Evolutionary conservation across 2,797 vertebrate genomes (phyloP), one percentile per base, ranked within the genome.

Genomic region (Calcarius lapponicus): DNA sequence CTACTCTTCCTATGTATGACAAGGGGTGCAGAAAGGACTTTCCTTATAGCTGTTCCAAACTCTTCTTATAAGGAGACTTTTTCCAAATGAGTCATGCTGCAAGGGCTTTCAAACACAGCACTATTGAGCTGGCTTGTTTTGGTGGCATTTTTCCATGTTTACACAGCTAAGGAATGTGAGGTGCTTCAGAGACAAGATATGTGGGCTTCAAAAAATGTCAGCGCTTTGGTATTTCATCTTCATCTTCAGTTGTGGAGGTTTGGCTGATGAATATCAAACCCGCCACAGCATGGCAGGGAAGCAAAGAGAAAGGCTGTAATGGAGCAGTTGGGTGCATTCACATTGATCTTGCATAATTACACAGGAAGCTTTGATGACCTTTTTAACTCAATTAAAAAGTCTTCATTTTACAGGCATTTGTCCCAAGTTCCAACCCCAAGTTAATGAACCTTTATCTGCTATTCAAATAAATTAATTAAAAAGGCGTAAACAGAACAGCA

Each of bases 11-110:
- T 86, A 4, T 42, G 53, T 57, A 72, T 3, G 6, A 66, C 36
- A 66, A 81, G 62, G 53, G 36, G 18, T 38, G 47, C 58, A 73
- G 81, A 87, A 73, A 40, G 72, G 80, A 74, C 78, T 95, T 93
- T 88, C 43, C 80, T 84, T 96, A 66, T 66, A 69, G 71, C 72
- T 43, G 54, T 61, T 92, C 88, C 75, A 79, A 64, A 86, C 40
- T 82, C 78, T 67, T 93, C 80, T 93, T 84, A 69, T 76, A 95
- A 97, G 79, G 75, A 95, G 85, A 91, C 61, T 60, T 92, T 86
- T 91, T 91, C 66, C 36, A 91, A 81, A 56, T 78, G 92, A 93
- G 47, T 94, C 92, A 94, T 11, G 48, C 43, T 60, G 60, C 76
- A 25, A 32, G 56, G 64, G 45, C 67, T 93, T 90, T 45, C 58